These are phyloP conservation scores for Zootermopsis nevadensis DNA, from an alignment of 2,888 invertebrate species.

Conservation along the genomic window DNA sequence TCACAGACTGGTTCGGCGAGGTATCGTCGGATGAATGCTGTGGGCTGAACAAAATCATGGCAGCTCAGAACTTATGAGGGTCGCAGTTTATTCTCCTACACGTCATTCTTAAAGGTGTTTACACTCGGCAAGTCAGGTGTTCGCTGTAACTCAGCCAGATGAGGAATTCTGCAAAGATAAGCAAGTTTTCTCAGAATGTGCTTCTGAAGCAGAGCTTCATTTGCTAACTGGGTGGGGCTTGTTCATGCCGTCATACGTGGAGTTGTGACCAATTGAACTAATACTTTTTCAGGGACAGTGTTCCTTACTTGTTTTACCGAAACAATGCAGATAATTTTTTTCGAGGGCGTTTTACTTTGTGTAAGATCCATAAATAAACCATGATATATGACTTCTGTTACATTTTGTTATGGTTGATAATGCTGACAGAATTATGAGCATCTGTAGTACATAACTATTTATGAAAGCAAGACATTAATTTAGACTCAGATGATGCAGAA, in stretches of 20 bases:
- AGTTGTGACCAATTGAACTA: background rate
- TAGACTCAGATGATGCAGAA: too few relatives aligned
- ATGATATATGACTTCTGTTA: background rate
- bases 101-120: background rate
- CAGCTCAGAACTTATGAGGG: background rate
- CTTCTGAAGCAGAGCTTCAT: background rate
- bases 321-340: background rate
- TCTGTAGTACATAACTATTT: too few relatives aligned
- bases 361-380: background rate
- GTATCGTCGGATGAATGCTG: background rate
- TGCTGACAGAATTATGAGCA: too few relatives aligned
- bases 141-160: background rate
- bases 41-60: background rate
- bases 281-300: background rate
- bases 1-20: background rate
- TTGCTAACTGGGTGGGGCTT: constrained; percentile 3
- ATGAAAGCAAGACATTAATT: too few relatives aligned
- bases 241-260: background rate
- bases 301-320: background rate
- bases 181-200: background rate
- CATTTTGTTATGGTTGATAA: too few relatives aligned
- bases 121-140: background rate
- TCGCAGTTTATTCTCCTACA: background rate
- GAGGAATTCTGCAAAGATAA: constrained; percentile 18
- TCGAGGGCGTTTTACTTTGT: background rate